A percentile compares a stretch with the other conserved stretches of the same genome.
Evolutionary conservation across 2,888 invertebrate species (phyloP).

Genomic region (Allolobophora icterica): DNA sequence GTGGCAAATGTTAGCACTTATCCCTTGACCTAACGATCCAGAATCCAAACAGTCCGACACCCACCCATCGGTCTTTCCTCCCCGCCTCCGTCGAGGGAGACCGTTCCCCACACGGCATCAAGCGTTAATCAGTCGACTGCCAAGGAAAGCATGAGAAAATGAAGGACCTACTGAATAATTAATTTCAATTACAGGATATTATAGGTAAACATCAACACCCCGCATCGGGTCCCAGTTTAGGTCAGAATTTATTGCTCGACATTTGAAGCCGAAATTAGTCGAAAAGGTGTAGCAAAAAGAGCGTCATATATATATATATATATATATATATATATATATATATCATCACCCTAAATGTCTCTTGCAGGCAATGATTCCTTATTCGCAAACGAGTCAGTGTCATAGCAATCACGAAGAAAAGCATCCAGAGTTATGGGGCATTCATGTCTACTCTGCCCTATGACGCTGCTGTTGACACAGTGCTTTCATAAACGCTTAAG

Average conservation of each 20-base stretch:
- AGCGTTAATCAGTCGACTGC: constrained; percentile 4
- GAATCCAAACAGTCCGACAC: background rate
- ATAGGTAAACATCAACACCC: constrained; percentile 10
- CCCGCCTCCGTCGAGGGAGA: background rate
- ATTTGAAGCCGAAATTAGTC: constrained; percentile 14
- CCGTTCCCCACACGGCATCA: background rate
- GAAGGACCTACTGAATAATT: constrained; percentile 17
- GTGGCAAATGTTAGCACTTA: background rate
- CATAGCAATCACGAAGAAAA: background rate
- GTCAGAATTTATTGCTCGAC: constrained; percentile 17
- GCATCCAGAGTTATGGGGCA: background rate
- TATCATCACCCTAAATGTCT: background rate
- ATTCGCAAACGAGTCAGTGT: background rate
- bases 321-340: no score
- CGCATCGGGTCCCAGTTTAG: background rate
- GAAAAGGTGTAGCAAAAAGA: background rate
- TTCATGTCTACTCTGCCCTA: background rate
- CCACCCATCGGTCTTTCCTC: background rate
- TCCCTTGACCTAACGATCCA: background rate
- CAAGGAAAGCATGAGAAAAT: background rate
- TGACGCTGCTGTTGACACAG: background rate
- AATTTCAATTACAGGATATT: background rate
- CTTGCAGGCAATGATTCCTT: constrained; percentile 2
- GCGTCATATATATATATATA: no score
- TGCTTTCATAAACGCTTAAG: background rate